A percentile compares a stretch with the other conserved stretches of the same genome.
phyloP scores from a whole-genome alignment of 2,888 invertebrate genomes.

The Acrobasis repandana region DNA sequence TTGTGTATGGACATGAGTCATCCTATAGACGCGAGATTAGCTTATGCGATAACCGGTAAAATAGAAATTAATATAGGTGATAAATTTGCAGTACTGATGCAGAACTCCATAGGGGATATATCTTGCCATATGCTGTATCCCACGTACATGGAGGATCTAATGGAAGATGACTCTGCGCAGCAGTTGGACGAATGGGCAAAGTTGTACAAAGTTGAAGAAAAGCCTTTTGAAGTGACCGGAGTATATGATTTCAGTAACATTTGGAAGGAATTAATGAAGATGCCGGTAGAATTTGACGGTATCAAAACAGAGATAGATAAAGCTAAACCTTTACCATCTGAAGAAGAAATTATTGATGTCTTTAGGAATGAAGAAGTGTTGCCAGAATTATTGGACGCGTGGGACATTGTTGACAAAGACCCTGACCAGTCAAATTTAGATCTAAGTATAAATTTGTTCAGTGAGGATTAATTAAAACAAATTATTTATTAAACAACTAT shows the following conservation, averaged over 20 bases:
- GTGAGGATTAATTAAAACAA: conserved; percentile 50
- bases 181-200: conserved; percentile 62
- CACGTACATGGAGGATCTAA: conserved; percentile 53
- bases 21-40: conserved; percentile 57
- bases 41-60: conserved; percentile 58
- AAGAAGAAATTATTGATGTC: conserved; percentile 49
- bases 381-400: conserved; percentile 59
- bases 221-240: conserved; percentile 54
- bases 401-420: conserved; percentile 44
- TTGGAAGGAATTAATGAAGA: conserved; percentile 54
- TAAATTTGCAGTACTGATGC: conserved; percentile 57
- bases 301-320: conserved; percentile 37
- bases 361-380: conserved; percentile 63
- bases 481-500: conserved; percentile 62
- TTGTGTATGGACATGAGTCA: conserved; percentile 59
- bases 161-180: conserved; percentile 57
- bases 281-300: conserved; percentile 45
- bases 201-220: conserved; percentile 42
- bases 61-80: conserved; percentile 53
- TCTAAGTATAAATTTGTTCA: conserved; percentile 23
- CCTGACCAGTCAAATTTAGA: conserved; percentile 29
- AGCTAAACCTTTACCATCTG: conserved; percentile 26
- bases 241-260: conserved; percentile 51
- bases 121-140: conserved; percentile 61
- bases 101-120: conserved; percentile 72